These are phyloP conservation scores for Candoia aspera DNA, from an alignment of 2,113 vertebrate species.

Conservation along the genomic window DNA sequence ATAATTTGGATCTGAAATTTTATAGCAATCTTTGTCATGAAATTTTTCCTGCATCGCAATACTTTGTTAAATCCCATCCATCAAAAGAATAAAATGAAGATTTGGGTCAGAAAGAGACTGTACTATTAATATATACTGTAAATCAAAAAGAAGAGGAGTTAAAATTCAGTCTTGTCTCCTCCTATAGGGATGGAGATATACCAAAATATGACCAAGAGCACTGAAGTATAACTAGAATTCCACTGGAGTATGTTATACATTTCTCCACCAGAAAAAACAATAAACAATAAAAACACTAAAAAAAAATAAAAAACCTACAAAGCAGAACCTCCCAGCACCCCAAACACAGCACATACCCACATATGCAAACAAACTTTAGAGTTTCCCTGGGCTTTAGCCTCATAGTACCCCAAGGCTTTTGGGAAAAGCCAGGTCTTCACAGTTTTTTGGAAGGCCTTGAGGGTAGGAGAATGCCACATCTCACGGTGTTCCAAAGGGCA, in stretches of 20 bases:
- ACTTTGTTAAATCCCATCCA: not conserved
- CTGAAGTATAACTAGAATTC: not conserved
- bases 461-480: not conserved
- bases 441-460: not conserved
- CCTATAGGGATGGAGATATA: not conserved
- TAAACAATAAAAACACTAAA: not conserved
- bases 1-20: too few relatives aligned
- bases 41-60: too few relatives aligned
- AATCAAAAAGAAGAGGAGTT: not conserved
- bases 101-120: not conserved
- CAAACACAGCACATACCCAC: not conserved
- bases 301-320: not conserved
- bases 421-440: not conserved
- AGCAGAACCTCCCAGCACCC: not conserved
- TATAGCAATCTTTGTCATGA: too few relatives aligned
- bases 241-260: not conserved
- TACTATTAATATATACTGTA: not conserved
- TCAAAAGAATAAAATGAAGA: not conserved
- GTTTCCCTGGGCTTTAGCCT: not conserved
- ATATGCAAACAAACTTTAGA: not conserved
- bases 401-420: not conserved
- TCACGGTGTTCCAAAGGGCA: not conserved
- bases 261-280: not conserved
- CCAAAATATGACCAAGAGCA: not conserved
- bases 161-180: not conserved